A percentile compares a stretch with the other conserved stretches of the same genome.
Evolutionary conservation across 2,113 vertebrate genomes (phyloP).

Genomic region (Origma solitaria): DNA sequence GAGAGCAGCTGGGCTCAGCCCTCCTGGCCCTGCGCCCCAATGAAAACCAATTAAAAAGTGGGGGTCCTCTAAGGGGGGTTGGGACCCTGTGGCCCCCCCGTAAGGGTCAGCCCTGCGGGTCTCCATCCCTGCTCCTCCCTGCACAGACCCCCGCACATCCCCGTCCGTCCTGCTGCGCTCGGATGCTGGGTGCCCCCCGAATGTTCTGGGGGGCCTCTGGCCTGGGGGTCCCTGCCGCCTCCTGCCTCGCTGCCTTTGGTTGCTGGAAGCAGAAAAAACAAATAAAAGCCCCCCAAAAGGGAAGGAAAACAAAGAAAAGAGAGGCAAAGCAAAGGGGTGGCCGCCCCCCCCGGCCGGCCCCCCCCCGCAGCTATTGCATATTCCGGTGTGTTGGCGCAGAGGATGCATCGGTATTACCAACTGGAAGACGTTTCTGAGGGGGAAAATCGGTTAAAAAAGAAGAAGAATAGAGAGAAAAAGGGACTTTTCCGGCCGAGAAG

Average conservation of each 20-base stretch:
- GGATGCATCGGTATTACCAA: constrained; percentile 37
- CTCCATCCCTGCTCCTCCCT: not conserved
- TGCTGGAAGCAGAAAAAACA: constrained; percentile 45
- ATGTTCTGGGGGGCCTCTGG: not conserved
- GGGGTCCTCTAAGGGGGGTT: not conserved
- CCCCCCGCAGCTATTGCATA: constrained; percentile 69
- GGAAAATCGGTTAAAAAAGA: not conserved
- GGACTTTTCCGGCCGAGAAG: constrained; percentile 7
- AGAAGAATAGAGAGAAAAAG: not conserved
- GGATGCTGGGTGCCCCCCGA: not conserved
- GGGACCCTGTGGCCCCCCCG: not conserved
- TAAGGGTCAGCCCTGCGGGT: not conserved
- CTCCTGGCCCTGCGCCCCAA: not conserved
- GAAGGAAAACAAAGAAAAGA: not conserved
- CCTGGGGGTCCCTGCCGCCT: not conserved
- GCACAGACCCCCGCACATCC: not conserved
- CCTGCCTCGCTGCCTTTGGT: constrained; percentile 9
- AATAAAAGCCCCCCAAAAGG: not conserved
- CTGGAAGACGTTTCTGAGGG: constrained; percentile 68
- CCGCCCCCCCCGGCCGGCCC: not conserved
- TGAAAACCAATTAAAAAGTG: not conserved
- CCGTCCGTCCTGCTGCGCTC: not conserved
- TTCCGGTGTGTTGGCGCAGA: constrained; percentile 55
- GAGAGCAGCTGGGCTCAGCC: not conserved
- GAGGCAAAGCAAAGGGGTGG: not conserved